A percentile compares a stretch with the other conserved stretches of the same genome.
phyloP scores from a whole-genome alignment of 2,113 vertebrate species.

The Passer domesticus region DNA sequence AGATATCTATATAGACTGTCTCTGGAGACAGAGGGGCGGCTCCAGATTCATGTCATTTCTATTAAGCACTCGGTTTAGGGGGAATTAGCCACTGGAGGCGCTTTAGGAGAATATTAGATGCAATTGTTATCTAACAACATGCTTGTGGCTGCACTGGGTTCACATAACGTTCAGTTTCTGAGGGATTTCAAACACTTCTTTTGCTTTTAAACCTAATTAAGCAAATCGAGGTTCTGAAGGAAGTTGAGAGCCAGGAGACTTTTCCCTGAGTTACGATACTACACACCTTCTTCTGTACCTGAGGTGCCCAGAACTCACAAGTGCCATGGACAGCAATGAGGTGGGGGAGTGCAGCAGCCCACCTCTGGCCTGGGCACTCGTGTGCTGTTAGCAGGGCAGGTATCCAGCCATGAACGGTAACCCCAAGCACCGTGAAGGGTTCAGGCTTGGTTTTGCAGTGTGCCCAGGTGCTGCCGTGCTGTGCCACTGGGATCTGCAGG shows the following conservation, averaged over 20 bases:
- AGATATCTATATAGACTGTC: conserved; percentile 21
- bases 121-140: conserved; percentile 6
- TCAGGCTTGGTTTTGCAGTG: background rate
- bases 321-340: accelerated
- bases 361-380: background rate
- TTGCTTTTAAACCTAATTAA: conserved; percentile 15
- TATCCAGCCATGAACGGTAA: background rate
- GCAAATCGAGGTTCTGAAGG: background rate
- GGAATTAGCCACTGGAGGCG: background rate
- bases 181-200: conserved; percentile 19
- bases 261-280: background rate
- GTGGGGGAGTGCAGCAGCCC: background rate
- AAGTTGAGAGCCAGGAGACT: background rate
- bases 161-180: background rate
- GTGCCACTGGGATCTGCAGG: too few species aligned
- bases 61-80: background rate
- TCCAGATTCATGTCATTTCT: conserved; percentile 11
- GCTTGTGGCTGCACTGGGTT: background rate
- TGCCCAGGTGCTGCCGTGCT: background rate
- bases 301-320: background rate
- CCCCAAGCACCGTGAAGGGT: background rate
- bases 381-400: background rate
- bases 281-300: background rate
- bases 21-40: background rate
- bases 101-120: background rate